Conservation (phyloP, 2,888 invertebrate genomes). For the Oxystoma pomonae region DNA sequence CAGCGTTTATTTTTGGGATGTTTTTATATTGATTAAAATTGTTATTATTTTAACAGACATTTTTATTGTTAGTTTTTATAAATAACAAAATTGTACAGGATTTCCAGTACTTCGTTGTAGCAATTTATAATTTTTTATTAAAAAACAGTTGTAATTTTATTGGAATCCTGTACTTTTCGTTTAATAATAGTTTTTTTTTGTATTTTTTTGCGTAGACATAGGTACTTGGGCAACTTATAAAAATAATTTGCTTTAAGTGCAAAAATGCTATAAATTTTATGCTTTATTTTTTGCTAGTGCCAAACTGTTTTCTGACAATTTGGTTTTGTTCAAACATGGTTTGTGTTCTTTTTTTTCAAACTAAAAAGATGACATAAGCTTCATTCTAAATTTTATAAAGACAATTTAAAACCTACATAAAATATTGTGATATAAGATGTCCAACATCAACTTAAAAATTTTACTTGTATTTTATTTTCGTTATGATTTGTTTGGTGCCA, state of each 20-base stretch:
- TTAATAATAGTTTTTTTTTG: background rate
- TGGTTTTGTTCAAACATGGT: background rate
- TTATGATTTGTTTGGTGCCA: conserved; percentile 5
- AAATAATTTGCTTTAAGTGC: background rate
- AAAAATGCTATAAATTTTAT: background rate
- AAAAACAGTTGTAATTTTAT: background rate
- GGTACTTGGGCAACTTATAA: background rate
- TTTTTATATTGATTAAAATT: background rate
- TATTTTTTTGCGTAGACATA: background rate
- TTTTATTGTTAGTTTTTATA: background rate
- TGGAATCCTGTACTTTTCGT: background rate
- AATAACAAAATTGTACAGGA: background rate
- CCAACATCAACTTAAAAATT: background rate
- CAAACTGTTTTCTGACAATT: background rate
- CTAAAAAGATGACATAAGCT: background rate
- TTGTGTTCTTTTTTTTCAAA: background rate
- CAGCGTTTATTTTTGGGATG: background rate
- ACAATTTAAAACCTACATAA: background rate
- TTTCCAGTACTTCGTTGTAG: no score
- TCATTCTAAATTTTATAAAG: background rate
- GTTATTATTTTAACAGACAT: background rate
- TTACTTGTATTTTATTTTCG: background rate
- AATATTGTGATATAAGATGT: background rate
- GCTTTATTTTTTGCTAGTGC: background rate
- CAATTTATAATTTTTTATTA: no score